A percentile compares a stretch with the other conserved stretches of the same genome.
These are phyloP conservation scores for Seira sanloemensis DNA, from an alignment of 2,888 invertebrate species.

Conservation along the genomic window DNA sequence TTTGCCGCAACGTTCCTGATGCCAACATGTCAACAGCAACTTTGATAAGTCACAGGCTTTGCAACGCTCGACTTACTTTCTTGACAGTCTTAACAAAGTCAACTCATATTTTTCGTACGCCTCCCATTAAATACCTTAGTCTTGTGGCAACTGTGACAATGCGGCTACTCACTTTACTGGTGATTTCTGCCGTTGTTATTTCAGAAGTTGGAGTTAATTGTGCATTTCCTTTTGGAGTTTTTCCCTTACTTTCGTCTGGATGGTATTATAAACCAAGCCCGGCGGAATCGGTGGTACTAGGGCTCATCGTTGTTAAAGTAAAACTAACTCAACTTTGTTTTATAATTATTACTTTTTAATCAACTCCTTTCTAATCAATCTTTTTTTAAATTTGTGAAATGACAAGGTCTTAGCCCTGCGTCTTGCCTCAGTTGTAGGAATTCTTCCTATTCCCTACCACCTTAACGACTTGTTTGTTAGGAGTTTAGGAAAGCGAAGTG, in stretches of 20 bases:
- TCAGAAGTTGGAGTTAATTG: constrained; percentile 29
- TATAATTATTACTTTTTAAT: too few species aligned
- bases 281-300: constrained; percentile 62
- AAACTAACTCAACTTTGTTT: too few species aligned
- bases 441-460: constrained; percentile 69
- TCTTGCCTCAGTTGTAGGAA: constrained; percentile 61
- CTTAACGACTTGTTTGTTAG: constrained; percentile 66
- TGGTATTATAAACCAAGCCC: constrained; percentile 70
- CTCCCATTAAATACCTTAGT: too few species aligned
- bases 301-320: constrained; percentile 67
- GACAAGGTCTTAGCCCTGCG: constrained; percentile 63
- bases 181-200: background rate
- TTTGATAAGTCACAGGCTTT: too few species aligned
- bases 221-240: constrained; percentile 62
- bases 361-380: too few species aligned
- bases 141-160: too few species aligned
- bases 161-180: too few species aligned
- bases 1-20: too few species aligned
- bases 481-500: constrained; percentile 50
- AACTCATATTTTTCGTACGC: too few species aligned
- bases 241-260: constrained; percentile 63
- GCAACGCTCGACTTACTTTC: too few species aligned
- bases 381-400: background rate
- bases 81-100: too few species aligned
- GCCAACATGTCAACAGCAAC: too few species aligned